Base-by-base conservation (phyloP, 2,888 invertebrate species). In the Philhelius pedissequus region DNA sequence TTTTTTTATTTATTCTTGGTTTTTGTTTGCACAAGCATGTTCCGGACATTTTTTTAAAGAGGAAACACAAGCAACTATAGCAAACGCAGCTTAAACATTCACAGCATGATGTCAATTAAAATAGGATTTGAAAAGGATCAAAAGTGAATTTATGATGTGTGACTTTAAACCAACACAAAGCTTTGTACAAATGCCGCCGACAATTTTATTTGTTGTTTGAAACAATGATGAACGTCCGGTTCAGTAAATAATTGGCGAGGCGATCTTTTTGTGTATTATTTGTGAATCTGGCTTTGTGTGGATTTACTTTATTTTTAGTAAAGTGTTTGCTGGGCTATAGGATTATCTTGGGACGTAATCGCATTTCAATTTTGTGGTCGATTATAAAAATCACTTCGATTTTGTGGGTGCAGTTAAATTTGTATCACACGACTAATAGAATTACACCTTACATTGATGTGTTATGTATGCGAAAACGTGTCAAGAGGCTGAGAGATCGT, bases 91-190 rank as follows among this genome's bases (percentile, higher is more conserved):
- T 79, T 35, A 73, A 73, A 76, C 80, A 86, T 80, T 75, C 80
- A 71, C 84, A 86, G 80, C 76, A 43, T 60, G 84, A 73, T 54
- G 43, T 48, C 73, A 80, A 86, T 80, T 86, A 71, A 76, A 77
- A 50, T 52, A 56, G 56, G 32, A 56, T 86, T 80, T 30, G 56
- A 81, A 73, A 73, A 71, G 76, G 74, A 80, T 80, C 79, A 35
- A 74, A 70, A 69, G 56, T 58, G 62, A 69, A 62, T 78, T 83
- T 79, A 74, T 54, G 74, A 80, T 84, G 79, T 75, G 79, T 80
- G 79, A 84, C 27, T 75, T 78, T 0, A 56, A 56, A 58, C 25
- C 62, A 64, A 25, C 5, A 18, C 35, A 6, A 40, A 7, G 45
- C 81, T 82, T 82, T 82, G 73, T 60, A 9, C 0, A 25, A 43